Evolutionary conservation across 92 coral and sea anemone genomes (phyloP), one percentile per base, ranked within the genome.

Genomic region (Epizoanthus scotinus): DNA sequence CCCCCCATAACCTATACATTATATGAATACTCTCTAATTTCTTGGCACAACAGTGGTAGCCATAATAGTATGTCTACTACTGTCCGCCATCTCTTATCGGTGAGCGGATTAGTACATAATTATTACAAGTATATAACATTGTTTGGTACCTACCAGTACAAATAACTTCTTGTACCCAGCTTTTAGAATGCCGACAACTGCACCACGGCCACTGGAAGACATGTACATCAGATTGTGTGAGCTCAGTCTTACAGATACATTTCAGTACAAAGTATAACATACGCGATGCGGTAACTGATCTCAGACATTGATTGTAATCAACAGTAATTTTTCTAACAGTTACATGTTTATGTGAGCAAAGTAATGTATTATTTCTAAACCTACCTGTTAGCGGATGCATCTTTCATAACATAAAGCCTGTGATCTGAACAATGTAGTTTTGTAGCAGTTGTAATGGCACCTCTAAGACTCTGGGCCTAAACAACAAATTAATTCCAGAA

Each of bases 351-450:
- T 20, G 28, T 13, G 44, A 28, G 65, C 68, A 21, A 15, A 24
- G 20, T 28, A 62, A 12, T 42, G 20, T 28, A 62, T 5, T 42
- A 34, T 67, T 21, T 13, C 31, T 44, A 44, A 26, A 67, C 88
- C 47, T 81, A 95, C 99, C 86, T 90, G 77, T 93, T 93, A 20
- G 91, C 91, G 7, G 86, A 52, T 4, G 93, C 69, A 64, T 95
- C 98, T 77, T 95, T 95, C 84, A 86, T 74, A 59, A 93, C 63
- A 60, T 95, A 95, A 22, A 95, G 85, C 72, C 81, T 92, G 63
- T 95, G 98, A 54, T 93, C 94, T 80, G 99, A 95, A 69, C 85
- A 89, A 60, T 88, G 88, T n/a, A 95, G 92, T 75, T 95, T 95
- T 7, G 84, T 47, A 42, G 99, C 95, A 84, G 91, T 91, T 50